Percentiles rank a stretch among this genome's conserved stretches.
phyloP scores from a whole-genome alignment of 2,888 invertebrate species.

The Cantharis flavilabris region DNA sequence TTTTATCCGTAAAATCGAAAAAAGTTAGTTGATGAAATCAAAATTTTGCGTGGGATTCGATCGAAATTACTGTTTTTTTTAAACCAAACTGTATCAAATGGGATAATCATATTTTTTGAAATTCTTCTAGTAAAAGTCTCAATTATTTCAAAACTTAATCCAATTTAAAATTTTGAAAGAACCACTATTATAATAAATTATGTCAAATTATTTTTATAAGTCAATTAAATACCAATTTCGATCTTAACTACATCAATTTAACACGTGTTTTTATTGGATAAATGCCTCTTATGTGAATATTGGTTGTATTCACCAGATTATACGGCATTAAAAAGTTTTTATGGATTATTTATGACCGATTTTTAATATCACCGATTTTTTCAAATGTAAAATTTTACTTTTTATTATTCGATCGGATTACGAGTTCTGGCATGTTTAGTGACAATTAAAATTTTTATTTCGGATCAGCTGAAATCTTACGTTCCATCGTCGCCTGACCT shows the following conservation, averaged over 20 bases:
- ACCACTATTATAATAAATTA: not conserved
- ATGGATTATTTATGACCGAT: not conserved
- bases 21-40: not conserved
- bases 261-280: not conserved
- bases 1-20: not conserved
- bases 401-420: not conserved
- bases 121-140: not conserved
- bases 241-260: not conserved
- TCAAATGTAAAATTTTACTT: not conserved
- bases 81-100: not conserved
- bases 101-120: not conserved
- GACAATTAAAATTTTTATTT: not conserved
- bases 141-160: not conserved
- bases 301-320: not conserved
- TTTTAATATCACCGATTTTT: not conserved
- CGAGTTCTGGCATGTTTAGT: not conserved
- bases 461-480: too few species aligned
- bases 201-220: not conserved
- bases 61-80: not conserved
- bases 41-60: not conserved
- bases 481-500: too few species aligned
- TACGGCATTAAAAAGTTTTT: not conserved
- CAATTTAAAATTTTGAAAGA: not conserved
- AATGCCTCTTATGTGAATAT: not conserved
- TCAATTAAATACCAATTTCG: not conserved